These are phyloP conservation scores for Decapterus maruadsi DNA, from an alignment of 2,797 vertebrate genomes.

Conservation along the genomic window DNA sequence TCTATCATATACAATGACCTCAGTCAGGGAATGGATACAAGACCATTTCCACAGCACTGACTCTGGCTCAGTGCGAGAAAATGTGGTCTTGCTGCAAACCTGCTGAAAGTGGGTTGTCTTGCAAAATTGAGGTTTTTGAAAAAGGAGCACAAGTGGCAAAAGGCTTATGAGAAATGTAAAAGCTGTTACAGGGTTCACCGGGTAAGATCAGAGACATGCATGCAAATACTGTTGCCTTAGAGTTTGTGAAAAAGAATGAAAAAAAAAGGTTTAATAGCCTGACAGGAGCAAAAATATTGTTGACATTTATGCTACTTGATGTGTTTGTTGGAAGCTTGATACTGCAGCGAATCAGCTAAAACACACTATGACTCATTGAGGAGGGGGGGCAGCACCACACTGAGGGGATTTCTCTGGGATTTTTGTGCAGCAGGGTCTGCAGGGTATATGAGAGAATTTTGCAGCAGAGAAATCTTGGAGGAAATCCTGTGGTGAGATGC, in stretches of 20 bases:
- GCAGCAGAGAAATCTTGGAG: not conserved
- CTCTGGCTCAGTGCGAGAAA: not conserved
- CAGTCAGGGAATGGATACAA: not conserved
- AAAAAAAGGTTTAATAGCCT: not conserved
- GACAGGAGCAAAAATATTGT: not conserved
- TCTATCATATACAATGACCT: not conserved
- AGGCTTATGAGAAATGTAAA: not conserved
- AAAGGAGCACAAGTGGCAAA: not conserved
- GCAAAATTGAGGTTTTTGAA: conserved; percentile 5
- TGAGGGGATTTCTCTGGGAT: conserved; percentile 7
- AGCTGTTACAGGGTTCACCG: not conserved
- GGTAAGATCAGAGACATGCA: not conserved
- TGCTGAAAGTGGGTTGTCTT: not conserved
- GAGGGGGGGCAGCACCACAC: not conserved
- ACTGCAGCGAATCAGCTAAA: not conserved
- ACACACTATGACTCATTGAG: not conserved
- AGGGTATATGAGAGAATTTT: not conserved
- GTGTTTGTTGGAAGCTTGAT: not conserved
- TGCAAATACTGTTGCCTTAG: not conserved
- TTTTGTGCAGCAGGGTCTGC: not conserved
- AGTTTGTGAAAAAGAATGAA: not conserved
- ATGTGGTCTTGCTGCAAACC: not conserved
- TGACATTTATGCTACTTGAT: not conserved
- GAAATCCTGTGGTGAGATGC: not conserved
- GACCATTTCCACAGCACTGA: not conserved